Evolutionary conservation across 2,888 invertebrate genomes (phyloP), one percentile per base, ranked within the genome.

Genomic region (Pycnomerus fuliginosus): DNA sequence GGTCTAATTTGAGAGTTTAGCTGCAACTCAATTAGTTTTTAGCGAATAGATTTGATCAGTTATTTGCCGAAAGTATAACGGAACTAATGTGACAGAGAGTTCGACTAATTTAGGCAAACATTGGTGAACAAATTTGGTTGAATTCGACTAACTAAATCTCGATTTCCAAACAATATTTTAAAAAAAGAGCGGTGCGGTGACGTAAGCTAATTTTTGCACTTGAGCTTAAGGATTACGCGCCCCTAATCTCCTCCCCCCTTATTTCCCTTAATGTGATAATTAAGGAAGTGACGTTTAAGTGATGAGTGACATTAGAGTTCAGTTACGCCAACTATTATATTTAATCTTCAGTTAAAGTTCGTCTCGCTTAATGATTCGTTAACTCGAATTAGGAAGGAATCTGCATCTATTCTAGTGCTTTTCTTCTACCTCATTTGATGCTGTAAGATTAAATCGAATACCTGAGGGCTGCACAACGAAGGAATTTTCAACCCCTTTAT

Each of bases 301-400:
- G 71, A 71, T 71, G 70, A 66, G 63, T 70, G 70, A 70, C 70
- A 71, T 71, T 71, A 71, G 62, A 65, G 66, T 65, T 66, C 69
- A 66, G 64, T 65, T 65, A 36, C 65, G 64, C 56, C 60, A 69
- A 69, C 71, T 70, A 69, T 71, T 71, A 71, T 71, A 71, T 70
- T 70, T 71, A 70, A 71, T 70, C 71, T 69, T 64, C 64, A 69
- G 69, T 70, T 69, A 67, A 68, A 69, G 65, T 69, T 70, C 61
- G 61, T 53, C 52, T 44, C 48, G 68, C 62, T 63, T 69, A 71
- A 71, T 71, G 70, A 69, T 65, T 67, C 70, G 71, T 70, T 69
- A 70, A 71, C 62, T 64, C 61, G 62, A 65, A 67, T 67, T 67
- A 65, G 57, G 50, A 54, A 55, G 61, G 64, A 60, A 64, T 65